Evolutionary conservation across 2,888 invertebrate species (phyloP), one percentile per base, ranked within the genome.

Genomic region (Ennomos erosarius): DNA sequence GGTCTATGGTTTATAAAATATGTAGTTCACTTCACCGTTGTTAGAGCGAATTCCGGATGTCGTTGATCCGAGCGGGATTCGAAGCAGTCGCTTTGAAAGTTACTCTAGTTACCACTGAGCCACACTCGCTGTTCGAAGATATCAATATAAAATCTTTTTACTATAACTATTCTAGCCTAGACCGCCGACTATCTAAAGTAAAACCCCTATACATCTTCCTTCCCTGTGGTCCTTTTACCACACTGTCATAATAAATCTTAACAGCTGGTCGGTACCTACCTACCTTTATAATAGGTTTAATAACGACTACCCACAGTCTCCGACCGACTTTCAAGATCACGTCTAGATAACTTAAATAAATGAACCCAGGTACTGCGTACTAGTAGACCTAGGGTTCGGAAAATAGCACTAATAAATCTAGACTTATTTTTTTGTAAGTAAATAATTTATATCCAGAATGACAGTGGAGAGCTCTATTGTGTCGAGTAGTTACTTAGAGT

Each of bases 311-410:
- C 62, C 56, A 60, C 53, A 39, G 53, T 57, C 67, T 51, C 46
- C 48, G 54, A 50, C 46, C n/a, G 37, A 43, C 66, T 58, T 59
- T 59, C 55, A 33, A 50, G 67, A 64, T 67, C 51, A 51, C 40
- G 52, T 53, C 56, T 13, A 45, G 65, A 65, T 64, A 58, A 46
- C 16, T 45, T 45, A 59, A 62, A 67, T 65, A 43, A 63, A 67
- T 63, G 63, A 59, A 59, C 52, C 61, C 45, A n/a, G n/a, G n/a
- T n/a, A n/a, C n/a, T 60, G 45, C 49, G 47, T 40, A 49, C 11
- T 12, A 33, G 42, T 16, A 36, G 42, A 34, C 44, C 52, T 53
- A 48, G 49, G 44, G 37, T 52, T 55, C 16, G 12, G 26, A 26
- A 64, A 59, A 62, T 59, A 53, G 55, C 39, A 46, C 54, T 57